Base-by-base conservation (phyloP, 1,140 invertebrate species). In the Drosophila neocordata region DNA sequence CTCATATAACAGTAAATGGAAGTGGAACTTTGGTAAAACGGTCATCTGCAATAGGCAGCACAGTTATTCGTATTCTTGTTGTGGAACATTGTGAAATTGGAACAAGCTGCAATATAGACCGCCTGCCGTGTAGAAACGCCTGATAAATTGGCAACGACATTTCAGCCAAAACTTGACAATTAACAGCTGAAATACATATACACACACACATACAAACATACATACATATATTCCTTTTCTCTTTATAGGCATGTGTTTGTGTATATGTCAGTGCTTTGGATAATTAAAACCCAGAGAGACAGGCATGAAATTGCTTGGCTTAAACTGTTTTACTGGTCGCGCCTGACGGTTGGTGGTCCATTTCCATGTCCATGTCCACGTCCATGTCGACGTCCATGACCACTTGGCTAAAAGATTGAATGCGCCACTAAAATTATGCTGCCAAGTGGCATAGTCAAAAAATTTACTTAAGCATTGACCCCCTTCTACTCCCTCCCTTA, bases 81-180 rank as follows among this genome's bases (percentile, higher is more conserved):
- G 4, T 7, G 68, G 44, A 73, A 76, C 73, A 27, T 62, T 68
- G 31, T 71, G 75, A 56, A 37, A 75, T 24, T 59, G 81, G 60
- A 82, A 87, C 79, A 83, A 27, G 48, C 35, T 71, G 74, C 64
- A 69, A 67, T 52, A 57, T 67, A 58, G 60, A 53, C 69, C 65
- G 51, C 71, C 76, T 48, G 70, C 82, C 81, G 81, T 35, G 69
- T 44, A 44, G 66, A 58, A 73, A 44, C 73, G 60, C 60, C 61
- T 87, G 83, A 87, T 88, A 88, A 87, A 87, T 87, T 88, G 83
- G 79, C 79, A 88, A 75, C 75, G 83, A 87, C 83, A 87, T 83
- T 87, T 88, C 79, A 88, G 75, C 82, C 83, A 67, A 88, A 81
- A 82, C 70, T 85, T 88, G 75, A 85, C 83, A 82, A 85, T 85